phyloP scores from a whole-genome alignment of 2,797 vertebrate species.

The Phyllotis vaccarum region DNA sequence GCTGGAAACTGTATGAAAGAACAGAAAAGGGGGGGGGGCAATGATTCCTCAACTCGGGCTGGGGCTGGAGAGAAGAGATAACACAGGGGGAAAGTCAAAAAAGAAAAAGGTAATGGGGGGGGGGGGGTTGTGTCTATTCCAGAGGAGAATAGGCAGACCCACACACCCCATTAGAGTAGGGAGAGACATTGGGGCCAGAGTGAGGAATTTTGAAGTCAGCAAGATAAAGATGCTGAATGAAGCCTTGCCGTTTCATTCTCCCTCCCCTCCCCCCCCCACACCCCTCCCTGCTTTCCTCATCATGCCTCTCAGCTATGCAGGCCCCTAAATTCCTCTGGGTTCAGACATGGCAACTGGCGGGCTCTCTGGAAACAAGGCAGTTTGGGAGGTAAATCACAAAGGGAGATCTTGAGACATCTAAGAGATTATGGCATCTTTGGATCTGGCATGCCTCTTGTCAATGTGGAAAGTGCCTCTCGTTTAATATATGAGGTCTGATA shows the following conservation, averaged over 20 bases:
- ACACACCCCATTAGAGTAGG: background rate
- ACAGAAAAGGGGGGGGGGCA: background rate
- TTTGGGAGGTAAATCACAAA: slow-evolving; percentile 38
- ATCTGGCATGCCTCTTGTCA: slow-evolving; percentile 16
- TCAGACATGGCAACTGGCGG: background rate
- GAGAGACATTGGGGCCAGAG: background rate
- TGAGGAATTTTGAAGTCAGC: slow-evolving; percentile 8
- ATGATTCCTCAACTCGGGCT: background rate
- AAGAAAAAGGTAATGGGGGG: background rate
- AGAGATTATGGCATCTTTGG: slow-evolving; percentile 51
- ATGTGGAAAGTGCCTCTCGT: slow-evolving; percentile 30
- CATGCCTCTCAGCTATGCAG: background rate
- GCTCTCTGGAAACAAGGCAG: background rate
- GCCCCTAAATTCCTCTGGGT: background rate
- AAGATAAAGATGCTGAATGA: background rate
- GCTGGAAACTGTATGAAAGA: background rate
- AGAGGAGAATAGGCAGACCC: background rate
- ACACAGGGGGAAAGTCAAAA: background rate
- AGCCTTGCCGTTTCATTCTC: background rate
- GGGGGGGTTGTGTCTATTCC: background rate
- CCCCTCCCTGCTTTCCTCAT: background rate
- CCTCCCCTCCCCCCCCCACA: background rate
- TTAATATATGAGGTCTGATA: slow-evolving; percentile 4
- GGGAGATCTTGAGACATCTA: slow-evolving; percentile 19
- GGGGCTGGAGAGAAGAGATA: background rate